These are phyloP conservation scores for Pangasius mekongensis DNA, from an alignment of 2,797 vertebrate species.

Conservation along the genomic window DNA sequence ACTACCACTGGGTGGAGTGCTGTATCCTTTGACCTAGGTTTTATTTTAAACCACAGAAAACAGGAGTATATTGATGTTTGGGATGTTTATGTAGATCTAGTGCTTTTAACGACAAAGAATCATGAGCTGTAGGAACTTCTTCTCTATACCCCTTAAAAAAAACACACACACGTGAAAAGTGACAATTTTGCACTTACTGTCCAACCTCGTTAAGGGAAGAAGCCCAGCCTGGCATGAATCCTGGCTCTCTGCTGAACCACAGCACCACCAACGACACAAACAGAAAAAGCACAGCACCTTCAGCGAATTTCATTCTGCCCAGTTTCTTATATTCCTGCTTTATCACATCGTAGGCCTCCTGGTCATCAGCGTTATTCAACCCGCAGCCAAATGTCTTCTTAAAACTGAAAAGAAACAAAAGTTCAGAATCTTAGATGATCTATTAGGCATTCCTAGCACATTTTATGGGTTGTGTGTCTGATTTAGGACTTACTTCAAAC, in stretches of 20 bases:
- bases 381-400: slow-evolving; percentile 85
- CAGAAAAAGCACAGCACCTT: slow-evolving; percentile 76
- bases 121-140: neutral
- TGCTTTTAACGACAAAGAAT: neutral
- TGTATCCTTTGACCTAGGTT: neutral
- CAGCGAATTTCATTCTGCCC: slow-evolving; percentile 84
- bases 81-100: neutral
- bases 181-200: slow-evolving; percentile 74
- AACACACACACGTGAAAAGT: neutral
- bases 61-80: neutral
- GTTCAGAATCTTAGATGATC: neutral
- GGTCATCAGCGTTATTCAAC: slow-evolving; percentile 61
- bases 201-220: slow-evolving; percentile 70
- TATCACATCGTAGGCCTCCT: slow-evolving; percentile 79
- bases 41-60: neutral
- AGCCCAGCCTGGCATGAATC: slow-evolving; percentile 92
- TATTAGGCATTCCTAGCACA: neutral
- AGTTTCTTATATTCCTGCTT: slow-evolving; percentile 77
- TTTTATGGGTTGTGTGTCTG: neutral
- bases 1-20: neutral
- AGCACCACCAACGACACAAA: slow-evolving; percentile 83
- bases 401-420: slow-evolving; percentile 72
- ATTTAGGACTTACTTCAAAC: slow-evolving; percentile 83
- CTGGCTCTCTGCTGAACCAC: slow-evolving; percentile 94
- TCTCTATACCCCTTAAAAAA: no score